These are phyloP conservation scores for Phylloscopus trochiloides DNA, from an alignment of 2,113 vertebrate species.

Conservation along the genomic window DNA sequence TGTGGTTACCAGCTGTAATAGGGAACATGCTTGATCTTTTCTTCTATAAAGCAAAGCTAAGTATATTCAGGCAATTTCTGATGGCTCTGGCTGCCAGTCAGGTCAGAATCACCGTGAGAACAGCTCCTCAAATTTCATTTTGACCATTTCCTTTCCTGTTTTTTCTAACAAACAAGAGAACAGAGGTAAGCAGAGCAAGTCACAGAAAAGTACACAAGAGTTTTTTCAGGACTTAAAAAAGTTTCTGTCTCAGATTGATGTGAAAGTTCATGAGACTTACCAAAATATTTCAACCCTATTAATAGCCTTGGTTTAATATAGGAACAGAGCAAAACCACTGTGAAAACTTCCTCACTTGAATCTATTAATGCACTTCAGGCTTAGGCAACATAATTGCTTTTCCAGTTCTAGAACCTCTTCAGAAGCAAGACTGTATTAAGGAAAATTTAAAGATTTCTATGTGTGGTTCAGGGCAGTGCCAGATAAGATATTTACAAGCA, in stretches of 20 bases:
- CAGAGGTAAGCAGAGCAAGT: conserved; percentile 11
- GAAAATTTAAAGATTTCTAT: background rate
- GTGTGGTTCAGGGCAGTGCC: background rate
- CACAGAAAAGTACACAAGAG: background rate
- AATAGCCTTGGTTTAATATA: conserved; percentile 34
- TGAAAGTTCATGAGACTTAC: conserved; percentile 47
- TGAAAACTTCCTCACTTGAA: background rate
- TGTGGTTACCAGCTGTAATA: background rate
- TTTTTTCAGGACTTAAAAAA: background rate
- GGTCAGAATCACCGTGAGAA: background rate
- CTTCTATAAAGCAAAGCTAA: background rate
- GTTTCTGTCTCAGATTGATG: background rate
- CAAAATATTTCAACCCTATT: conserved; percentile 41
- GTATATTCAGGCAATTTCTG: background rate
- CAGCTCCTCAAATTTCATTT: background rate
- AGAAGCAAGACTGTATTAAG: background rate
- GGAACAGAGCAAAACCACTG: background rate
- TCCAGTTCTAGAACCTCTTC: background rate
- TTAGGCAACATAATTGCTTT: background rate
- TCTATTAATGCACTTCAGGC: background rate
- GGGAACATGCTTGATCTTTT: background rate
- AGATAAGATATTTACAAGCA: background rate
- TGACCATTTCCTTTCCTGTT: background rate
- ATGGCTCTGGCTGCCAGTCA: background rate
- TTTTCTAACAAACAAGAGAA: background rate